Evolutionary conservation across 2,113 vertebrate species (phyloP), one percentile per base, ranked within the genome.

Genomic region (Daubentonia madagascariensis): DNA sequence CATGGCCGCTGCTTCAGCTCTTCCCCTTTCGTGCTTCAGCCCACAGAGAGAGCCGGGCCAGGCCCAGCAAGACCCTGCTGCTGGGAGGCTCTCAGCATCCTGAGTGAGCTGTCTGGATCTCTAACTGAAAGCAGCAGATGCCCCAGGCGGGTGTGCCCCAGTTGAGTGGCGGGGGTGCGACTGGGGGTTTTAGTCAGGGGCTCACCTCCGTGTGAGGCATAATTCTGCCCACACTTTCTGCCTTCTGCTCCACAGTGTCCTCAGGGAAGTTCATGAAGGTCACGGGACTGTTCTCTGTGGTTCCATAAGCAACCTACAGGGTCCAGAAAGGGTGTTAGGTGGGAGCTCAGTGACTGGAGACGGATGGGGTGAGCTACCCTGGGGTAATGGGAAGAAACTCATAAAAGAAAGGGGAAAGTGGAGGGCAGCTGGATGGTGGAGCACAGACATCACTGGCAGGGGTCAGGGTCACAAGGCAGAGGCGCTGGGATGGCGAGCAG

Each of bases 201-300:
- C 96, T 98, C 97, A 99, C 99, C 99, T 99, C 99, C 4, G 98
- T 91, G 98, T 99, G 99, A 14, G 99, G 98, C 8, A 98, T 22
- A 84, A 99, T 25, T 96, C 95, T 99, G 87, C 99, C 99, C 59
- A 99, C 98, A 0, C 99, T 99, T 90, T 99, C 98, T 0, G 95
- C 91, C 98, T 98, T 99, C 89, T 98, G 98, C 14, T 98, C 80
- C 0, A 99, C 0, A 80, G 97, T 99, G 98, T 99, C 99, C 3
- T 50, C 28, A 0, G 99, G 98, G 67, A 98, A 98, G 25, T 97
- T 98, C 91, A 99, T 98, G 98, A 99, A 99, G 4, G 99, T 99
- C 93, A 99, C 99, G 0, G 99, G 99, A 85, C 99, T 99, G 98
- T 99, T 99, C 98, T 99, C 99, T 0, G 99, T 99, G 94, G 99